Evolutionary conservation across 2,888 invertebrate genomes (phyloP).

Genomic region (Petrolisthes cinctipes): DNA sequence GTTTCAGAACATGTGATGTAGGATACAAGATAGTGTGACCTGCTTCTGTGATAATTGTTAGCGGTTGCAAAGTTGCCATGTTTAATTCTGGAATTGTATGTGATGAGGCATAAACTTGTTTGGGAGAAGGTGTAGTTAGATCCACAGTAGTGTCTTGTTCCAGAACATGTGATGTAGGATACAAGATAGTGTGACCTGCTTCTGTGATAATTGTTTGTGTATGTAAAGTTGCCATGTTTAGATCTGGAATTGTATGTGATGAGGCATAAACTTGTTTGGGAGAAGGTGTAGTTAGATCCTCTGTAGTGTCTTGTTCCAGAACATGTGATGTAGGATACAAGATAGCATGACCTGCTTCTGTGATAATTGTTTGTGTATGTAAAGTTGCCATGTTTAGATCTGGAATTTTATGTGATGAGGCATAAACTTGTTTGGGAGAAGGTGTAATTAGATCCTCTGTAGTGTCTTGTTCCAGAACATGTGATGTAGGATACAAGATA

Average conservation of each 20-base stretch:
- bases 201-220: slow-evolving; percentile 7
- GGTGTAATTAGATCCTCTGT: slow-evolving; percentile 7
- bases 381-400: not conserved
- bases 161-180: slow-evolving; percentile 11
- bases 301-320: slow-evolving; percentile 3
- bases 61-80: no score
- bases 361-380: not conserved
- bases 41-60: no score
- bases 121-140: no score
- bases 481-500: not conserved
- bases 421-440: not conserved
- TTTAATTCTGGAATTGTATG: no score
- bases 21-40: no score
- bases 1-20: no score
- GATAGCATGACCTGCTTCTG: not conserved
- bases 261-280: not conserved
- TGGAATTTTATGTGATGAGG: not conserved
- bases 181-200: not conserved
- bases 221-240: not conserved
- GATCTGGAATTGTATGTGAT: not conserved
- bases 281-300: not conserved
- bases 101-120: no score
- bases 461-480: slow-evolving; percentile 2
- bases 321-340: not conserved
- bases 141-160: not conserved